phyloP scores from a whole-genome alignment of 2,113 vertebrate genomes.

The Myocastor coypus region DNA sequence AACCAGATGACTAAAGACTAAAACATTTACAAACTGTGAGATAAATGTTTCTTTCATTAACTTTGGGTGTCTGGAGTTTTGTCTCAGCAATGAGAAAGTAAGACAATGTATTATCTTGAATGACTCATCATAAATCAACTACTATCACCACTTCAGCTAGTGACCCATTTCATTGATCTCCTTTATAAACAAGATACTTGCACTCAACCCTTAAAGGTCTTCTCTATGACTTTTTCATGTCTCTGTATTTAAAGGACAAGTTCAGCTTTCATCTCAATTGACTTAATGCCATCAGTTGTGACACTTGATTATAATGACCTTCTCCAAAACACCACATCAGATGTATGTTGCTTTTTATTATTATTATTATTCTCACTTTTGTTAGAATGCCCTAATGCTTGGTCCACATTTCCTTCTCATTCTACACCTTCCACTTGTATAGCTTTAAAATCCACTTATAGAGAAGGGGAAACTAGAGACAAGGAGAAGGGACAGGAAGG shows the following conservation, averaged over 20 bases:
- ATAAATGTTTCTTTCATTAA: neutral
- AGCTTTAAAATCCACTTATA: neutral
- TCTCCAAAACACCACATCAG: neutral
- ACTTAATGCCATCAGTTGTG: neutral
- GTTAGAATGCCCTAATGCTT: neutral
- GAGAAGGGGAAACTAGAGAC: neutral
- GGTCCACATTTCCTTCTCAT: neutral
- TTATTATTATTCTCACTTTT: neutral
- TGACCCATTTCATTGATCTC: neutral
- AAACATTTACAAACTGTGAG: neutral
- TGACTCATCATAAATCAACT: neutral
- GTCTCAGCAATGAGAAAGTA: neutral
- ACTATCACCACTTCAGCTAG: neutral
- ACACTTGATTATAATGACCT: neutral
- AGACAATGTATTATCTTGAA: neutral
- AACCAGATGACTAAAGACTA: neutral
- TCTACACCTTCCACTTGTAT: neutral
- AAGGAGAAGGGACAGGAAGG: neutral
- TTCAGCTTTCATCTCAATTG: slow-evolving; percentile 10
- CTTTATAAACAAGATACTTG: neutral
- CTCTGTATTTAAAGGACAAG: neutral
- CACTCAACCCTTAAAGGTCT: neutral
- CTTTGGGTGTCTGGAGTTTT: neutral
- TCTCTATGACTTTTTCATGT: neutral
- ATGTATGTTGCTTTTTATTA: slow-evolving; percentile 11